Evolutionary conservation across 2,888 invertebrate species (phyloP), one percentile per base, ranked within the genome.

Genomic region (Neoaliturus tenellus): DNA sequence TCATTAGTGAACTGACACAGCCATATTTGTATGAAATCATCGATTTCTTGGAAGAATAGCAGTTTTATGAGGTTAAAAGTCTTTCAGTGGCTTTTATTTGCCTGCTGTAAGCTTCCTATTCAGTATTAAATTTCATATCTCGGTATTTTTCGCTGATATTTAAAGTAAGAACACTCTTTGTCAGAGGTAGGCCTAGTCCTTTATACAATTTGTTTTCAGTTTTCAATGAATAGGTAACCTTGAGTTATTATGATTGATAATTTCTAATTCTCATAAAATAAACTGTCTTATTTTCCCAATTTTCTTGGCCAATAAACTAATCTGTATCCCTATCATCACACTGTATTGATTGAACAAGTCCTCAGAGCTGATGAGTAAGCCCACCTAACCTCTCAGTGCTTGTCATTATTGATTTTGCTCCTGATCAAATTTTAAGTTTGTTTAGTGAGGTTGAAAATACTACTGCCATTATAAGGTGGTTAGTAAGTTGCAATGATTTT

Each of bases 1-100:
- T 55, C 78, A 78, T 51, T 78, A 35, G 28, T 35, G n/a, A 28
- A 48, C 33, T 28, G n/a, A 55, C 78, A 78, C 51, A 78, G 78
- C 78, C 78, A 78, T 78, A 78, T 78, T 78, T 78, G 78, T 48
- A 35, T 35, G 33, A 78, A 48, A 78, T 75, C 28, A 75, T 39
- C 44, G 48, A 44, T 75, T 75, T 75, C 41, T 23, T 3, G 48
- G 35, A 44, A 75, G 3, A n/a, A 23, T 71, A 20, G n/a, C 41
- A 4, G 41, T 23, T 25, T 33, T 6, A 5, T 67, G n/a, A 14
- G 35, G n/a, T 14, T 14, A 3, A 58, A 44, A 35, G 35, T 35
- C 44, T 44, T 44, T 6, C 58, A 58, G 23, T 23, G 25, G 17
- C 44, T 44, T 12, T 44, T 44, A 44, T 44, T 44, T 44, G 17